These are phyloP conservation scores for Procavia capensis DNA, from an alignment of 2,113 vertebrate species.

Conservation along the genomic window DNA sequence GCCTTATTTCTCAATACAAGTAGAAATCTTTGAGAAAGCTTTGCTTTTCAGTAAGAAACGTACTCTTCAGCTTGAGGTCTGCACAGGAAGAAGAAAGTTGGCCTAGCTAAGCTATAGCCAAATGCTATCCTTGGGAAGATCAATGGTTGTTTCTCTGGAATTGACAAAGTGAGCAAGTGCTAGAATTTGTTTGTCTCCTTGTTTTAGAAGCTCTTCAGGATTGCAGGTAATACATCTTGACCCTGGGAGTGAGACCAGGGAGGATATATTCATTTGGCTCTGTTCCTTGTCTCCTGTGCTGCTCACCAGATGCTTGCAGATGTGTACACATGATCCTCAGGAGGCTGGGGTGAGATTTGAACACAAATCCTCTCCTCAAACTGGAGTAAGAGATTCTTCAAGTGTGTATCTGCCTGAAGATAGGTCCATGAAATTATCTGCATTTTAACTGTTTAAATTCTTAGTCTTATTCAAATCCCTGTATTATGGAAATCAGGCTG, in stretches of 20 bases:
- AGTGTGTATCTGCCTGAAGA: neutral
- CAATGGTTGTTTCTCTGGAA: neutral
- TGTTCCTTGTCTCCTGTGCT: neutral
- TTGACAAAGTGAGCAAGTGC: neutral
- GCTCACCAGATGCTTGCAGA: neutral
- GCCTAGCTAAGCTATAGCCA: neutral
- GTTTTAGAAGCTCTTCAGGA: conserved; percentile 35
- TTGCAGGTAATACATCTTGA: neutral
- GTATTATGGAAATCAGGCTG: neutral
- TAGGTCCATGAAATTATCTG: neutral
- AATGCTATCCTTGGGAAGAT: neutral
- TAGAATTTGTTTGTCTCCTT: neutral
- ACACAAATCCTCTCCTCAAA: neutral
- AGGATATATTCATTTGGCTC: neutral
- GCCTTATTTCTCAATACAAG: conserved; percentile 22
- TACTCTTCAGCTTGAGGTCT: neutral
- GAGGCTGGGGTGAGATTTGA: neutral
- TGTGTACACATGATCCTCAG: neutral
- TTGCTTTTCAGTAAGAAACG: conserved; percentile 25
- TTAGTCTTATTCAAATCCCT: neutral
- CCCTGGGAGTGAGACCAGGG: neutral
- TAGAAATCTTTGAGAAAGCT: neutral
- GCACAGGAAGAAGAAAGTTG: conserved; percentile 34
- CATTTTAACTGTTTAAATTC: conserved; percentile 35
- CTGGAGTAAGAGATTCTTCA: neutral